Evolutionary conservation across 2,888 invertebrate species (phyloP).

Genomic region (Xylota sylvarum): DNA sequence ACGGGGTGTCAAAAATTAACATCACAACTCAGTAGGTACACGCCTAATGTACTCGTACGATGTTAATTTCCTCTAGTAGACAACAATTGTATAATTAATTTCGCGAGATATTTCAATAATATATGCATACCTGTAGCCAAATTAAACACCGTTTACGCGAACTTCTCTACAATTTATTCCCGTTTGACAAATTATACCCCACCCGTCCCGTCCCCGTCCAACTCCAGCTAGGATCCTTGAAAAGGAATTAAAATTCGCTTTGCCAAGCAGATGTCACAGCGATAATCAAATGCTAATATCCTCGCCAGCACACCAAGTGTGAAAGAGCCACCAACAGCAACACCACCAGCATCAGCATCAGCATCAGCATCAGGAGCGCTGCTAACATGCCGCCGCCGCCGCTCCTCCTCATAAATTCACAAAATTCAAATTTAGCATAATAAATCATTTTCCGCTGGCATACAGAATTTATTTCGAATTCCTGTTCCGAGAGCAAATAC

Average conservation of each 20-base stretch:
- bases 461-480: conserved; percentile 75
- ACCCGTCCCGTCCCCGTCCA: not conserved
- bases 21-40: not conserved
- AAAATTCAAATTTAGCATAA: conserved; percentile 77
- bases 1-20: conserved; percentile 16
- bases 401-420: conserved; percentile 69
- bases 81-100: conserved; percentile 70
- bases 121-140: conserved; percentile 70
- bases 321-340: conserved; percentile 44
- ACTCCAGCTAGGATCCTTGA: conserved; percentile 49
- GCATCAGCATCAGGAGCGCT: conserved; percentile 52
- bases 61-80: not conserved
- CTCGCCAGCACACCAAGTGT: conserved; percentile 60
- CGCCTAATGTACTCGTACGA: not conserved
- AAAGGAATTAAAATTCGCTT: conserved; percentile 76
- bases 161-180: conserved; percentile 65
- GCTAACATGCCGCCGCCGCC: conserved; percentile 23
- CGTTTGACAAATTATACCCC: conserved; percentile 66
- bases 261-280: conserved; percentile 76
- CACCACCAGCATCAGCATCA: conserved; percentile 14
- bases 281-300: conserved; percentile 77
- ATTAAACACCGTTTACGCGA: conserved; percentile 71
- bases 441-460: conserved; percentile 74
- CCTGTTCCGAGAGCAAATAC: conserved; percentile 72
- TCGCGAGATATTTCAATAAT: conserved; percentile 56